These are phyloP conservation scores for Drosophila greeni DNA, from an alignment of 2,888 invertebrate species.

Conservation along the genomic window DNA sequence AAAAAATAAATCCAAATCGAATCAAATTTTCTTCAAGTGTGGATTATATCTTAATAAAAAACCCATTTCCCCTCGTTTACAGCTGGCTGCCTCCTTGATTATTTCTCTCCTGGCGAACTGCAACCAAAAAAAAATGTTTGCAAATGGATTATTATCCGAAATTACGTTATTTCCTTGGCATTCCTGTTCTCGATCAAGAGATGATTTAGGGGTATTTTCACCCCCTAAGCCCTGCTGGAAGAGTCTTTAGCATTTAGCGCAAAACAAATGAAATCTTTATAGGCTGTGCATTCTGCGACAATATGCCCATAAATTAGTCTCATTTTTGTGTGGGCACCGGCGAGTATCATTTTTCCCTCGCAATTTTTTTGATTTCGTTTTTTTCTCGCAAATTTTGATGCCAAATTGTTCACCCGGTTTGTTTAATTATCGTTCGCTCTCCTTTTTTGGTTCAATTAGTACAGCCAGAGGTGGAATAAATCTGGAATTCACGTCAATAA, in stretches of 20 bases:
- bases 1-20: not conserved
- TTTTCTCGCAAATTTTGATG: not conserved
- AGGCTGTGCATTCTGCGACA: slow-evolving; percentile 42
- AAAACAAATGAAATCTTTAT: slow-evolving; percentile 55
- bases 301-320: slow-evolving; percentile 51
- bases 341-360: slow-evolving; percentile 17
- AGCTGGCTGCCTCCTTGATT: slow-evolving; percentile 6
- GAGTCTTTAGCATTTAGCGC: slow-evolving; percentile 31
- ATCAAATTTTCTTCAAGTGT: not conserved
- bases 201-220: slow-evolving; percentile 49
- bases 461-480: slow-evolving; percentile 25
- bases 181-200: slow-evolving; percentile 23
- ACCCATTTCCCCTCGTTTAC: slow-evolving; percentile 5
- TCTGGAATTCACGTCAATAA: slow-evolving; percentile 36
- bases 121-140: not conserved
- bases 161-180: slow-evolving; percentile 12
- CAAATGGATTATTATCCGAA: slow-evolving; percentile 16
- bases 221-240: slow-evolving; percentile 15
- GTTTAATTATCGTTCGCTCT: slow-evolving; percentile 31
- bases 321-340: slow-evolving; percentile 38
- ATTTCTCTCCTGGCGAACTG: not conserved
- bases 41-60: slow-evolving; percentile 2
- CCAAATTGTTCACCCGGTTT: slow-evolving; percentile 25
- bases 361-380: slow-evolving; percentile 9
- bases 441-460: slow-evolving; percentile 40